These are phyloP conservation scores for Microplitis manilae DNA, from an alignment of 2,888 invertebrate genomes.

Conservation along the genomic window DNA sequence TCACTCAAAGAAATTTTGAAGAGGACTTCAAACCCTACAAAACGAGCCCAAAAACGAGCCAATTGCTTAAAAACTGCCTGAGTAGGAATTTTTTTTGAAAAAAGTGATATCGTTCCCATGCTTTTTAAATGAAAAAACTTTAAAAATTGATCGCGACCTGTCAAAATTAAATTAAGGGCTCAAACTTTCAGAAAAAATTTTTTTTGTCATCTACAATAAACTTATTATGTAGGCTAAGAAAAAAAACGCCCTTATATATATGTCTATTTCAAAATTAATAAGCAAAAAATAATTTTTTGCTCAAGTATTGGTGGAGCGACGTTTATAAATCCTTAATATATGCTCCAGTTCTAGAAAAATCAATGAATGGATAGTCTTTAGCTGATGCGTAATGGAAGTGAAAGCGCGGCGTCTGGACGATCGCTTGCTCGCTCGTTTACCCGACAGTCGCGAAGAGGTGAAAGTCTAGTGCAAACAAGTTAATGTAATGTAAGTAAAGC, in stretches of 20 bases:
- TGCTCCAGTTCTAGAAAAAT: conserved; percentile 27
- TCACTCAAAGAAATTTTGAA: too few relatives aligned
- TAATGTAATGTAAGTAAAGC: conserved; percentile 5
- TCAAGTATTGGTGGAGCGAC: conserved; percentile 23
- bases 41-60: too few relatives aligned
- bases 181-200: too few relatives aligned
- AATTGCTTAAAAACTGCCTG: too few relatives aligned
- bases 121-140: too few relatives aligned
- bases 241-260: neutral
- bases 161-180: too few relatives aligned
- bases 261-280: conserved; percentile 1
- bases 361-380: conserved; percentile 2
- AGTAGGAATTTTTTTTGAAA: too few relatives aligned
- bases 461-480: conserved; percentile 54
- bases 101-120: too few relatives aligned
- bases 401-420: conserved; percentile 49
- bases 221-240: too few relatives aligned
- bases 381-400: conserved; percentile 56
- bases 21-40: too few relatives aligned
- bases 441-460: conserved; percentile 52
- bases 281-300: neutral
- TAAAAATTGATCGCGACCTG: too few relatives aligned
- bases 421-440: conserved; percentile 18
- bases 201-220: too few relatives aligned
- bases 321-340: conserved; percentile 23